Conservation (phyloP, 2,888 invertebrate species). For the Eristalis tenax region DNA sequence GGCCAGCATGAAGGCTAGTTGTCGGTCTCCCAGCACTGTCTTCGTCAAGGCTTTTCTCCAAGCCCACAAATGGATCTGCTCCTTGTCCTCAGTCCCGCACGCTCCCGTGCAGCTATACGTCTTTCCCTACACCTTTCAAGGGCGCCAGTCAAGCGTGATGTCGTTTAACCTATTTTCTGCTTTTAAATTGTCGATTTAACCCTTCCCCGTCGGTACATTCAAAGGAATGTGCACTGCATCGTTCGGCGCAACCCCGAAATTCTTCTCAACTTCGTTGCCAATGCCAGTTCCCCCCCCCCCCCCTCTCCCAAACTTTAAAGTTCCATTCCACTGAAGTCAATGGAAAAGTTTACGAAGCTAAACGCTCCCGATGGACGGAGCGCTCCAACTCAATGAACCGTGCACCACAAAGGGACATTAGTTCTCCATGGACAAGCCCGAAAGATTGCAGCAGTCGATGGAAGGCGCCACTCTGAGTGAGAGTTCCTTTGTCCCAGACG, state of each 20-base stretch:
- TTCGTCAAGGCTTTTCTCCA: no score
- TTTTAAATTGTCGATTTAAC: not conserved
- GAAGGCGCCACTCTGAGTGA: not conserved
- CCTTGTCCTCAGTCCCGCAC: no score
- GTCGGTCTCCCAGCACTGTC: no score
- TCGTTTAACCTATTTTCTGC: not conserved
- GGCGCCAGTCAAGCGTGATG: not conserved
- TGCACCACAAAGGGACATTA: slow-evolving; percentile 14
- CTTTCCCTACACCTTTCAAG: not conserved
- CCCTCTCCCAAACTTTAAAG: no score
- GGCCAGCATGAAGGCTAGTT: no score
- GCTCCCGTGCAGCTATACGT: not conserved
- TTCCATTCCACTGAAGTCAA: not conserved
- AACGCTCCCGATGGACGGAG: not conserved
- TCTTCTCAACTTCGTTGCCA: not conserved
- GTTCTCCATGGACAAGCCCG: slow-evolving; percentile 1
- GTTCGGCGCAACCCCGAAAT: not conserved
- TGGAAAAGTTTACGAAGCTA: slow-evolving; percentile 12
- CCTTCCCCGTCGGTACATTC: not conserved
- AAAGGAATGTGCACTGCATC: not conserved
- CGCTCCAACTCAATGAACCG: slow-evolving; percentile 15
- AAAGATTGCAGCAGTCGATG: slow-evolving; percentile 14
- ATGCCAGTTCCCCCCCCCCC: not conserved
- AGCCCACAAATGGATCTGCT: no score
- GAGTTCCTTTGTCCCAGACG: not conserved